These are phyloP conservation scores for Dynastes tityus DNA, from an alignment of 2,888 invertebrate genomes.

Conservation along the genomic window DNA sequence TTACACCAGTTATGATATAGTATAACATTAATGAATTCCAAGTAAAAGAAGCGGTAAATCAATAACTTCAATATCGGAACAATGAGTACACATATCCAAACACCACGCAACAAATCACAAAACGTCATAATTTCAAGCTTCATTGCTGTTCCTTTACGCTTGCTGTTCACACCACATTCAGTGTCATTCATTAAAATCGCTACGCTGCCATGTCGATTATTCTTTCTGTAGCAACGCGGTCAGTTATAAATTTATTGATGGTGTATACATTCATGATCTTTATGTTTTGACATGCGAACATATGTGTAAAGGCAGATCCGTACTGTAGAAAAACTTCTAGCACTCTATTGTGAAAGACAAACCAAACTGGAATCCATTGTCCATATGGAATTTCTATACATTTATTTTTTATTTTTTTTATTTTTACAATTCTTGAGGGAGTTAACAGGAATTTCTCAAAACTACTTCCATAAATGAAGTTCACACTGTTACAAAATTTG, in stretches of 20 bases:
- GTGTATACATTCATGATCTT: slow-evolving; percentile 19
- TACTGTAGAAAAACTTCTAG: background rate
- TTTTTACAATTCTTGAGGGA: no score
- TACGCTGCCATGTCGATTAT: background rate
- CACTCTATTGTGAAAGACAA: no score
- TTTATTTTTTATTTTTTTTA: no score
- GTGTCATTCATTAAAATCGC: slow-evolving; percentile 31
- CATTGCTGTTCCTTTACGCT: slow-evolving; percentile 28
- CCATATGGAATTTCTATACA: no score
- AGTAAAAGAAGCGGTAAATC: slow-evolving; percentile 48
- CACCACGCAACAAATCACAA: slow-evolving; percentile 40
- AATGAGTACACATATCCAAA: slow-evolving; percentile 23
- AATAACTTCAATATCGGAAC: slow-evolving; percentile 37
- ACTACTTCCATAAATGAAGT: no score
- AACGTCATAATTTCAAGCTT: slow-evolving; percentile 46
- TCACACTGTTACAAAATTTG: no score
- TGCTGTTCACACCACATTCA: slow-evolving; percentile 30
- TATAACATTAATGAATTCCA: slow-evolving; percentile 42
- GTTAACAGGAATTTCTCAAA: no score
- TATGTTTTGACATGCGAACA: background rate
- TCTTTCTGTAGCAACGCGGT: background rate
- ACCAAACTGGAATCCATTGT: no score
- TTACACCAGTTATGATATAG: slow-evolving; percentile 24
- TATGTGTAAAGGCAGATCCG: slow-evolving; percentile 8
- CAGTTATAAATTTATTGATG: slow-evolving; percentile 29